Percentiles rank a stretch among this genome's conserved stretches.
These are phyloP conservation scores for Neelides folsomi DNA, from an alignment of 2,888 invertebrate genomes.

Conservation along the genomic window DNA sequence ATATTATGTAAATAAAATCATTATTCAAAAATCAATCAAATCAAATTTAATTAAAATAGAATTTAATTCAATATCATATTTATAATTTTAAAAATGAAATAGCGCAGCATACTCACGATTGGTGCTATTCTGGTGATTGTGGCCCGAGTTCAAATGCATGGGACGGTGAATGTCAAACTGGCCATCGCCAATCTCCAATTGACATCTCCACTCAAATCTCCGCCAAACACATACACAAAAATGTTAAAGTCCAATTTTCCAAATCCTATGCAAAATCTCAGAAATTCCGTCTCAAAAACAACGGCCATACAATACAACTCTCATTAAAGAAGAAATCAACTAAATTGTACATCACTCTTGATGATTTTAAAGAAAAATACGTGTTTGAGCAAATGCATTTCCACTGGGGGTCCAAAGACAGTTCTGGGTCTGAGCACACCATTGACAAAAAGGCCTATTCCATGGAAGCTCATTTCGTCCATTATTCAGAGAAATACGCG, in stretches of 20 bases:
- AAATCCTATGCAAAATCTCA: neutral
- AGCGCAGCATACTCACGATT: neutral
- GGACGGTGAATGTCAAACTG: slow-evolving; percentile 4
- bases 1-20: too few relatives aligned
- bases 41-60: too few relatives aligned
- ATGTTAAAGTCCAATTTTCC: neutral
- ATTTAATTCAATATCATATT: too few relatives aligned
- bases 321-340: neutral
- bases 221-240: neutral
- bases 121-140: slow-evolving; percentile 5
- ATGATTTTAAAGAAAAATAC: slow-evolving; percentile 1
- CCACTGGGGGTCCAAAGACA: slow-evolving; percentile 2
- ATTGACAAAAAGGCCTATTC: neutral
- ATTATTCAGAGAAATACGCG: neutral
- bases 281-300: slow-evolving; percentile 2
- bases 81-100: too few relatives aligned
- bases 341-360: neutral
- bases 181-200: neutral
- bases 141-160: slow-evolving; percentile 1
- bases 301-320: slow-evolving; percentile 3
- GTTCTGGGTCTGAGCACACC: neutral
- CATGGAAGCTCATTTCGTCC: slow-evolving; percentile 4
- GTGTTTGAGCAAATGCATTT: slow-evolving; percentile 4
- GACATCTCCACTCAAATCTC: neutral
- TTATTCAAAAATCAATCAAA: too few relatives aligned